Evolutionary conservation across 2,888 invertebrate genomes (phyloP), one percentile per base, ranked within the genome.

Genomic region (Busseola fusca): DNA sequence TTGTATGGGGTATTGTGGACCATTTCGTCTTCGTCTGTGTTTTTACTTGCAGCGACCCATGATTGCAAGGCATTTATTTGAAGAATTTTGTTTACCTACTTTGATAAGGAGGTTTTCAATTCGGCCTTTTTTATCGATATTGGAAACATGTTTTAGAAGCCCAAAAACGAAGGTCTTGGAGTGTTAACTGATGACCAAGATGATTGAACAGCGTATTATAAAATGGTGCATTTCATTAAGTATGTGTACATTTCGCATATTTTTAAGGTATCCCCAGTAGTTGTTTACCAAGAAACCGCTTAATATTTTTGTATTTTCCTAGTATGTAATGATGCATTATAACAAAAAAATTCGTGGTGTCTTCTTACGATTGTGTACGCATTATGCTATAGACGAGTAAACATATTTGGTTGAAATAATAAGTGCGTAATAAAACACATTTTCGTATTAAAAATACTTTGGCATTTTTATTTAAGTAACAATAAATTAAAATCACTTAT

Each of bases 351-450:
- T 90, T 90, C 89, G 92, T 93, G 94, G 92, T 93, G 93, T 94
- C 93, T 93, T 93, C 91, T 93, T 91, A 91, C 90, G 92, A 94
- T 92, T 91, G 93, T 94, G 94, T 94, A 95, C 91, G 93, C 93
- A 92, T 92, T 93, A 94, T 93, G 95, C 94, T 95, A 94, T 95
- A 95, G 94, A 93, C 90, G 93, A 93, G 88, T 94, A 93, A 94
- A 94, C 93, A 94, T 93, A 94, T 95, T 95, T 95, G 91, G 92
- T 95, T 95, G 94, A 93, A 95, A 95, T 95, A 94, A 95, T 95
- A 95, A 95, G 94, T 95, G 95, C 95, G 95, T 95, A 95, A 95
- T 95, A 95, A 95, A 95, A 95, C 94, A 95, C 93, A 93, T 93
- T 94, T 95, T 95, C 93, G 91, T 95, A 95, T 91, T 91, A 89